Percentiles rank a stretch among this genome's conserved stretches.
These are phyloP conservation scores for Tribolium madens DNA, from an alignment of 1,140 invertebrate genomes.

Conservation along the genomic window DNA sequence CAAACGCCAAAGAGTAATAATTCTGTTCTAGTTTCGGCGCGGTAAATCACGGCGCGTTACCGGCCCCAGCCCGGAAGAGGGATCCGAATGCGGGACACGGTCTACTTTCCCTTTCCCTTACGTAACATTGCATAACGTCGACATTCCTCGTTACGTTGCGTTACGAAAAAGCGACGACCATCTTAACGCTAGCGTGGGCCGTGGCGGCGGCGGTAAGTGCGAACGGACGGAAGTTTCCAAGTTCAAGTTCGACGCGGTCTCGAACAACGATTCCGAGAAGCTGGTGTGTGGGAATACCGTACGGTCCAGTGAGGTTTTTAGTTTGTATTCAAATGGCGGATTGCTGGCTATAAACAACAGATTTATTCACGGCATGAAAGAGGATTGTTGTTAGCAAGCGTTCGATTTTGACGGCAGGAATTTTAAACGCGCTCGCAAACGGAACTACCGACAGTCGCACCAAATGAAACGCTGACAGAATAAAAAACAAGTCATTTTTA, in stretches of 20 bases:
- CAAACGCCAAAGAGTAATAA: neutral
- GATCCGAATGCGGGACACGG: slow-evolving; percentile 60
- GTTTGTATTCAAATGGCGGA: slow-evolving; percentile 11
- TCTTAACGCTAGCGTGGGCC: neutral
- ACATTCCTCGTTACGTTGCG: slow-evolving; percentile 34
- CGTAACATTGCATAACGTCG: slow-evolving; percentile 58
- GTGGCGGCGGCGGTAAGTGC: neutral
- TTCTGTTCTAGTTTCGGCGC: slow-evolving; percentile 20
- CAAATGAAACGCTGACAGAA: neutral
- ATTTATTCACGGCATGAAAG: slow-evolving; percentile 40
- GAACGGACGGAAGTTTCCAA: slow-evolving; percentile 20
- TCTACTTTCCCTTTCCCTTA: slow-evolving; percentile 62
- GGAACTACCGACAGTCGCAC: slow-evolving; percentile 15
- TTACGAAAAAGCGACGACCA: slow-evolving; percentile 34
- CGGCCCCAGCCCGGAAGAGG: slow-evolving; percentile 52
- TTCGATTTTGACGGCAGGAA: slow-evolving; percentile 35
- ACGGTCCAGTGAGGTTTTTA: slow-evolving; percentile 11
- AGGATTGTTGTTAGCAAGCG: slow-evolving; percentile 37
- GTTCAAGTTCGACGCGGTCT: slow-evolving; percentile 13
- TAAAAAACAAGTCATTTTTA: neutral
- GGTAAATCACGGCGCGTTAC: slow-evolving; percentile 42
- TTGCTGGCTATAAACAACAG: neutral
- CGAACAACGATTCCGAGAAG: slow-evolving; percentile 19
- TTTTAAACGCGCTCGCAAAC: slow-evolving; percentile 20
- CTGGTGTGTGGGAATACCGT: slow-evolving; percentile 43